Conservation (phyloP, 2,888 invertebrate genomes). For the Dromius quadrimaculatus region DNA sequence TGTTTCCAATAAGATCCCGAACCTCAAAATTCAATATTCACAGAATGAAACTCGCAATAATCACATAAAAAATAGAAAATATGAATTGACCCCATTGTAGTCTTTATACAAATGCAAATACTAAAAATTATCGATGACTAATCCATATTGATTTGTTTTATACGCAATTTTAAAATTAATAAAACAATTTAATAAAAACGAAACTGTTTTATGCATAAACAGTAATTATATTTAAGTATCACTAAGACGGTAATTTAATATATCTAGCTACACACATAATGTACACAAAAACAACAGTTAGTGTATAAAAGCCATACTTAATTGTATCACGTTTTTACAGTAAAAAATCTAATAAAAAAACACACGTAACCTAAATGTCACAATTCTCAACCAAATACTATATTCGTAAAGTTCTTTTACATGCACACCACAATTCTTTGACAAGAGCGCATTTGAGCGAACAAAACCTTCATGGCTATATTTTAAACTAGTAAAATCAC, state of each 20-base stretch:
- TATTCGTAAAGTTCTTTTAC: slow-evolving; percentile 22
- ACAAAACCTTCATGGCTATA: slow-evolving; percentile 7
- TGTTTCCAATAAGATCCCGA: neutral
- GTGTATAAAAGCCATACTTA: slow-evolving; percentile 51
- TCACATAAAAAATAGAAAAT: neutral
- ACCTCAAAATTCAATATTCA: no score
- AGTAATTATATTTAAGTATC: slow-evolving; percentile 36
- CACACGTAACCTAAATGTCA: slow-evolving; percentile 46
- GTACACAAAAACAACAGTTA: slow-evolving; percentile 48
- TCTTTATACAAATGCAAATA: slow-evolving; percentile 33
- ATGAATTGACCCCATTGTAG: neutral
- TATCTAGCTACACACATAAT: slow-evolving; percentile 43
- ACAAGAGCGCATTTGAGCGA: slow-evolving; percentile 28
- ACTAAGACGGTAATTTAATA: slow-evolving; percentile 32
- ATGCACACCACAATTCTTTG: slow-evolving; percentile 33
- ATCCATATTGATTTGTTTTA: slow-evolving; percentile 48
- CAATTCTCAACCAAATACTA: slow-evolving; percentile 39
- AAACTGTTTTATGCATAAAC: slow-evolving; percentile 7
- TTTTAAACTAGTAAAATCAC: no score
- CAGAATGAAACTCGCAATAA: neutral
- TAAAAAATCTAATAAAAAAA: slow-evolving; percentile 48
- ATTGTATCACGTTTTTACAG: slow-evolving; percentile 50
- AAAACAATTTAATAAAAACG: slow-evolving; percentile 22
- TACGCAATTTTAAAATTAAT: slow-evolving; percentile 44
- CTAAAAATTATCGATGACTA: slow-evolving; percentile 25